Evolutionary conservation across 2,888 invertebrate species (phyloP).

Genomic region (Eupithecia centaureata): DNA sequence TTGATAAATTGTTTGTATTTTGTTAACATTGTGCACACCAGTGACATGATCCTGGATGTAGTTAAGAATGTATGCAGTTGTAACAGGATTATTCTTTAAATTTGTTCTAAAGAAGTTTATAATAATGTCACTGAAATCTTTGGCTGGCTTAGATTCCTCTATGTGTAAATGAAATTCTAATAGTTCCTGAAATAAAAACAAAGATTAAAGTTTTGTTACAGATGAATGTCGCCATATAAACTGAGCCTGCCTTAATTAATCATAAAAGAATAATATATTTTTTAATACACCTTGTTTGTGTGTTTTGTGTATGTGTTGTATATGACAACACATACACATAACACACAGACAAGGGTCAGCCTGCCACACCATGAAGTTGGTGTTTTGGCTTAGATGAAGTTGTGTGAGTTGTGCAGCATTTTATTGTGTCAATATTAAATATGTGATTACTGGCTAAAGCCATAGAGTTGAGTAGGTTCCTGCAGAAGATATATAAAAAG

Average conservation of each 20-base stretch:
- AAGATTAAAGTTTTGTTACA: background rate
- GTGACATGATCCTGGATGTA: constrained; percentile 60
- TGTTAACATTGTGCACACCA: constrained; percentile 54
- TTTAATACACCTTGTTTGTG: too few species aligned
- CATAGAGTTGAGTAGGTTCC: background rate
- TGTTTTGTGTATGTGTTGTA: too few species aligned
- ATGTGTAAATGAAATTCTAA: constrained; percentile 64
- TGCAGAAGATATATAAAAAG: background rate
- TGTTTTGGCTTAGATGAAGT: too few species aligned
- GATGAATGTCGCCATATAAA: background rate
- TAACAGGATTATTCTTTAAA: constrained; percentile 74
- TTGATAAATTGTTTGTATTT: constrained; percentile 67
- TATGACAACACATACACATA: too few species aligned
- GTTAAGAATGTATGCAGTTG: constrained; percentile 62
- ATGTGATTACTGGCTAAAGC: background rate
- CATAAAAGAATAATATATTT: too few species aligned
- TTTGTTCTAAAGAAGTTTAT: constrained; percentile 73
- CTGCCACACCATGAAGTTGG: too few species aligned
- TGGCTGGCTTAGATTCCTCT: constrained; percentile 61
- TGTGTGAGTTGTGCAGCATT: too few species aligned
- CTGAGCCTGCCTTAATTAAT: background rate
- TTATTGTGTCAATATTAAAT: too few species aligned
- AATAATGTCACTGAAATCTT: constrained; percentile 61
- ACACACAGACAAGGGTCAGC: too few species aligned
- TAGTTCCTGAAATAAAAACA: constrained; percentile 64